Evolutionary conservation across 2,797 vertebrate genomes (phyloP).

Genomic region (Brotula barbata): DNA sequence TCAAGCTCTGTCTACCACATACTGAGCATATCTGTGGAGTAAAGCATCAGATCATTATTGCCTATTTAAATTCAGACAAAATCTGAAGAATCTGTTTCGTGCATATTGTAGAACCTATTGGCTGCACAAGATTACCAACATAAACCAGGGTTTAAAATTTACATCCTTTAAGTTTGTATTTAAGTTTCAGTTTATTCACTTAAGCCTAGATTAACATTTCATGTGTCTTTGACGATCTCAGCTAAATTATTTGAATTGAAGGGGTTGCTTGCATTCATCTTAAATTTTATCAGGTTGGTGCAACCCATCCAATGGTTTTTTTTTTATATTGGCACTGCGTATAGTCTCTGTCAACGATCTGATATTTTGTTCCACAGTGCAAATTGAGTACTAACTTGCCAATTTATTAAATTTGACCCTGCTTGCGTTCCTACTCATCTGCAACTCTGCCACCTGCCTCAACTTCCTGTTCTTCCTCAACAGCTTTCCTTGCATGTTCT

Average conservation of each 20-base stretch:
- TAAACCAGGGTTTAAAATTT: too few relatives aligned
- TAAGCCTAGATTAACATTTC: background rate
- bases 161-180: too few relatives aligned
- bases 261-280: background rate
- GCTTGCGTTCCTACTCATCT: background rate
- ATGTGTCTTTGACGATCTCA: too few relatives aligned
- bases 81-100: constrained; percentile 26
- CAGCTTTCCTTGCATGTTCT: constrained; percentile 42
- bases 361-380: background rate
- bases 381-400: constrained; percentile 10
- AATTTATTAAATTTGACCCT: constrained; percentile 15
- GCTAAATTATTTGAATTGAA: too few relatives aligned
- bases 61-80: constrained; percentile 39
- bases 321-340: too few relatives aligned
- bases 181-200: background rate
- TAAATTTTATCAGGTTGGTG: constrained; percentile 25
- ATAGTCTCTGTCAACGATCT: background rate
- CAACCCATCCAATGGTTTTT: constrained; percentile 37
- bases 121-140: too few relatives aligned
- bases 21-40: constrained; percentile 12
- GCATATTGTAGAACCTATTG: too few relatives aligned
- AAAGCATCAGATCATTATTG: constrained; percentile 5
- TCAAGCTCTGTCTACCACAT: constrained; percentile 7
- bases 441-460: constrained; percentile 10
- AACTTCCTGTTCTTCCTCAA: constrained; percentile 20